Conservation (phyloP, 37 sponge, comb jelly and placozoan species). For the Agelas oroides region DNA sequence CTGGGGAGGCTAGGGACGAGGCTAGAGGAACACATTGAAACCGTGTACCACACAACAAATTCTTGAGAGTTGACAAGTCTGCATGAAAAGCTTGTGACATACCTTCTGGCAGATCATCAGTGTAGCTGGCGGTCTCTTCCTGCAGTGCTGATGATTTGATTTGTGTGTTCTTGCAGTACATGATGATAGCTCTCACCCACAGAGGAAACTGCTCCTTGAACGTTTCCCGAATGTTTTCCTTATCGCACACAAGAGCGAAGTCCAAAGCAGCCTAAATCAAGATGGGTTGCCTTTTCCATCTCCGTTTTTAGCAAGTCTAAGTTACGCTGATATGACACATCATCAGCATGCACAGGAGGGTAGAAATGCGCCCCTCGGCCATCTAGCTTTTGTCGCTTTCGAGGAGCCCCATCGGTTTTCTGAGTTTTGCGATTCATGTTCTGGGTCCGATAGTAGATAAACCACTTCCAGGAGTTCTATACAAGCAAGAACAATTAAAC, state of each 20-base stretch:
- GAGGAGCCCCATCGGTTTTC: no score
- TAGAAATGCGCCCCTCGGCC: no score
- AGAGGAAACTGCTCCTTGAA: conserved; percentile 7
- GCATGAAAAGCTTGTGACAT: no score
- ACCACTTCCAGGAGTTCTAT: no score
- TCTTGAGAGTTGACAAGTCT: no score
- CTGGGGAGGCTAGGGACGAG: no score
- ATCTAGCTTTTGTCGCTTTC: no score
- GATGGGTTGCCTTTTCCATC: neutral
- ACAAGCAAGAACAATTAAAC: no score
- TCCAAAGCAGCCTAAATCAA: neutral
- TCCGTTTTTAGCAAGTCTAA: neutral
- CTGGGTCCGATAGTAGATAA: no score
- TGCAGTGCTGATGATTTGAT: neutral
- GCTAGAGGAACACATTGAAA: no score
- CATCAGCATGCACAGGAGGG: neutral
- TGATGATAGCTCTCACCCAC: neutral
- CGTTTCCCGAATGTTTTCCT: conserved; percentile 1
- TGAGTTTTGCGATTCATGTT: no score
- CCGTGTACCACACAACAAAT: no score
- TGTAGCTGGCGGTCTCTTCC: neutral
- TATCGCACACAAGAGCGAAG: neutral
- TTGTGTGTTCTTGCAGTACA: conserved; percentile 7
- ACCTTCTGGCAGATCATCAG: neutral
- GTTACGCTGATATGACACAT: neutral